Evolutionary conservation across 2,797 vertebrate genomes (phyloP).

Genomic region (Pangasius krempfi): DNA sequence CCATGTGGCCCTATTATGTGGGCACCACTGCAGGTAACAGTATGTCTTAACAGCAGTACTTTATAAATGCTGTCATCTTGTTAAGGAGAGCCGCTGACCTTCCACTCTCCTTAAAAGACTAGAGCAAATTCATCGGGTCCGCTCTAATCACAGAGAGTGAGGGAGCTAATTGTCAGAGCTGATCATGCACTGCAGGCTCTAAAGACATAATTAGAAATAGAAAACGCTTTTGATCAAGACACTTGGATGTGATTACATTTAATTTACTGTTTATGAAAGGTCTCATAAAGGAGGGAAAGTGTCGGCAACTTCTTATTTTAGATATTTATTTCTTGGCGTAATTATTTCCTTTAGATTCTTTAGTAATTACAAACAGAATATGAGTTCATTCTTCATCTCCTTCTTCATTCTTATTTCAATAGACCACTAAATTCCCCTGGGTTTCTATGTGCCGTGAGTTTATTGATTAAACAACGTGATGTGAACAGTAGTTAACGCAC

Average conservation of each 20-base stretch:
- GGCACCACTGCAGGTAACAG: conserved; percentile 84
- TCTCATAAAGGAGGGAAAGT: background rate
- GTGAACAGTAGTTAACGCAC: background rate
- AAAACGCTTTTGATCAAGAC: conserved; percentile 13
- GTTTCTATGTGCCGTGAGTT: background rate
- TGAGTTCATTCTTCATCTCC: background rate
- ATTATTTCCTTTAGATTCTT: background rate
- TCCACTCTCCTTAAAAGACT: conserved; percentile 80
- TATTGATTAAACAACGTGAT: background rate
- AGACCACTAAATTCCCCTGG: background rate
- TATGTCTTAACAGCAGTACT: conserved; percentile 75
- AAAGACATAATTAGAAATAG: conserved; percentile 12
- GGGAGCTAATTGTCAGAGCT: conserved; percentile 75
- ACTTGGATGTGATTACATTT: background rate
- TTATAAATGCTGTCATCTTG: conserved; percentile 91
- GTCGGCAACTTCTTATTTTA: background rate
- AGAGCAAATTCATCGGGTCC: conserved; percentile 69
- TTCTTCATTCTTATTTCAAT: background rate
- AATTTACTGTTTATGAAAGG: background rate
- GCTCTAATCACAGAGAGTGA: conserved; percentile 64
- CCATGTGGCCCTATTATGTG: conserved; percentile 91
- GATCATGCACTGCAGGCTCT: conserved; percentile 6
- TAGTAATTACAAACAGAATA: background rate
- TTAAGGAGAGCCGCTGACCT: conserved; percentile 87
- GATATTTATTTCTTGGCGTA: background rate